Base-by-base conservation (phyloP, 64 coral and sea anemone species). In the Porites lutea region DNA sequence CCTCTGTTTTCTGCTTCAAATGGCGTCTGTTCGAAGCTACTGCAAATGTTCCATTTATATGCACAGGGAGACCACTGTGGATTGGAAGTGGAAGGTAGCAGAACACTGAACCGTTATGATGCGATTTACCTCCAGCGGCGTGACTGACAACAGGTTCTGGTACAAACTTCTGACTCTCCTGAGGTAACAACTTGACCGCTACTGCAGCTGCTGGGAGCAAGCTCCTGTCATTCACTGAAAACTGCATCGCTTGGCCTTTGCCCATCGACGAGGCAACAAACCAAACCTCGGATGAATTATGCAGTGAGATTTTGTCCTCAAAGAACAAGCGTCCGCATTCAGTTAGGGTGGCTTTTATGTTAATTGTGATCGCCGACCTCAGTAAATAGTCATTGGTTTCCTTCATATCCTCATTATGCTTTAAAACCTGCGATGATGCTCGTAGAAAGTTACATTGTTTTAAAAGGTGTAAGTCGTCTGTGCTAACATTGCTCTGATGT, bases 41-140 rank as follows among this genome's bases (percentile, higher is more conserved):
- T 21, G 89, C 93, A 91, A 95, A 95, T 0, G 89, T 65, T 74
- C 89, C 93, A 65, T 95, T 95, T n/a, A 95, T 86, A 54, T 95
- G 93, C 58, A 95, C 83, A 9, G 93, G 93, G 63, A 95, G 93
- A 54, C 93, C 93, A 61, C 82, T 95, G n/a, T 62, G 65, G 10
- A 95, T 79, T 4, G 93, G 93, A 37, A 95, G 64, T 15, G 93
- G 93, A 58, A 95, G 74, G 46, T 84, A 95, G 48, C 93, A 95
- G 68, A 91, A 95, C 45, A 95, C 83, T n/a, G 7, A 72, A 2
- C 89, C 93, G 16, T 65, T 61, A 6, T 19, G 37, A 10, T 12
- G 73, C 19, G 27, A 37, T 37, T 37, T 37, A 37, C 27, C 27
- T 37, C 21, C n/a, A 4, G 18, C 75, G 71, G 23, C 43, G 11